A percentile compares a stretch with the other conserved stretches of the same genome.
Evolutionary conservation across 2,888 invertebrate genomes (phyloP).

Genomic region (Tetheella fluctuosa): DNA sequence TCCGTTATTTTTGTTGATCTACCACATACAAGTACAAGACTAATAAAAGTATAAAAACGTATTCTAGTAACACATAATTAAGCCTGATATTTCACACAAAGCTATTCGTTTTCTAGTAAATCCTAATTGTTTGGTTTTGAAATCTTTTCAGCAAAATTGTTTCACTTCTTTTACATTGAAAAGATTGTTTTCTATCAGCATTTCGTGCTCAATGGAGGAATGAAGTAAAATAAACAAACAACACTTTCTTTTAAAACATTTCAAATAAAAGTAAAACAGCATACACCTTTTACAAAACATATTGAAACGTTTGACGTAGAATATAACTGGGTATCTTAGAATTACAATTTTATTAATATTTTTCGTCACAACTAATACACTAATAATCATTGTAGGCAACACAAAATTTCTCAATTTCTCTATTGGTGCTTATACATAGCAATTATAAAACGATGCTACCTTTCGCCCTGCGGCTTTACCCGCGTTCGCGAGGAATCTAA

Average conservation of each 20-base stretch:
- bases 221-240: slow-evolving; percentile 22
- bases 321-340: background rate
- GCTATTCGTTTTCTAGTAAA: background rate
- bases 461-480: no score
- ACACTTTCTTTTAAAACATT: slow-evolving; percentile 26
- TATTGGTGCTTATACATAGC: no score
- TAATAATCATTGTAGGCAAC: no score
- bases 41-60: no score
- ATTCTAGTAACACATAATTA: background rate
- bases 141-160: background rate
- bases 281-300: slow-evolving; percentile 17
- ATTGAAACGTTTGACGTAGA: background rate
- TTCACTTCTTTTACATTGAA: background rate
- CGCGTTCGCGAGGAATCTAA: no score
- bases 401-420: no score
- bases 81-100: background rate
- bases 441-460: no score
- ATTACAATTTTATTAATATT: background rate
- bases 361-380: no score
- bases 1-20: no score
- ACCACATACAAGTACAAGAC: no score
- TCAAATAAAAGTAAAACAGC: slow-evolving; percentile 26
- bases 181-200: slow-evolving; percentile 2
- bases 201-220: slow-evolving; percentile 16
- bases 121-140: background rate